Evolutionary conservation across 2,113 vertebrate genomes (phyloP).

Genomic region (Gorsachius goisagi): DNA sequence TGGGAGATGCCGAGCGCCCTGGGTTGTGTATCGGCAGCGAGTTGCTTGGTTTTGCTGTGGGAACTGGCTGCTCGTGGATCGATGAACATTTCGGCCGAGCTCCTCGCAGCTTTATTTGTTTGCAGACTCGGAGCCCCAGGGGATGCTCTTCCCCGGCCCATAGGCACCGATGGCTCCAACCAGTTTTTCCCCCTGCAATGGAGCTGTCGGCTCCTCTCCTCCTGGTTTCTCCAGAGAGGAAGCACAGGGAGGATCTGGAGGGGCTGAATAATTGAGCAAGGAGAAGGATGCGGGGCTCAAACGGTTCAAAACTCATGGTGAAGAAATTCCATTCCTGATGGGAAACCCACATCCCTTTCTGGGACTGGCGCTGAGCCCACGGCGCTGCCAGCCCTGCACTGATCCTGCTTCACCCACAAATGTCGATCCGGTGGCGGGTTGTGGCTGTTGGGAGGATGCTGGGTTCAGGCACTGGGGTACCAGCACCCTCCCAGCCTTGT

Average conservation of each 20-base stretch:
- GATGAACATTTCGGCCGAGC: neutral
- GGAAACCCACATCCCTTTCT: neutral
- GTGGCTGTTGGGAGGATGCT: accelerated
- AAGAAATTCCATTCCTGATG: neutral
- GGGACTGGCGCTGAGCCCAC: accelerated
- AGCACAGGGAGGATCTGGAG: neutral
- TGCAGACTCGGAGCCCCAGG: slow-evolving; percentile 10
- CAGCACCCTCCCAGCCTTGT: neutral
- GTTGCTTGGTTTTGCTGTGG: neutral
- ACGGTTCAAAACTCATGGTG: accelerated
- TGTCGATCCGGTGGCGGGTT: accelerated
- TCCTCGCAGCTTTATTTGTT: slow-evolving; percentile 7
- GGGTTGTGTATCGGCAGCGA: neutral
- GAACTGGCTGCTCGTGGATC: neutral
- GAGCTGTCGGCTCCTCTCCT: neutral
- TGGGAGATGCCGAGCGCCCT: neutral
- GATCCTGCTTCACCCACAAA: neutral
- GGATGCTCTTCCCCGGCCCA: neutral
- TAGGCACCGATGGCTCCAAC: neutral
- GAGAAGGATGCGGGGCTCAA: neutral
- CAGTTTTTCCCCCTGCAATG: accelerated
- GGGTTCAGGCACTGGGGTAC: accelerated
- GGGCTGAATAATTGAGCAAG: neutral
- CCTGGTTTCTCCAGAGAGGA: accelerated
- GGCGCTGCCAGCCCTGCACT: neutral